Base-by-base conservation (phyloP, 2,113 vertebrate species). In the Spea multiplicata region DNA sequence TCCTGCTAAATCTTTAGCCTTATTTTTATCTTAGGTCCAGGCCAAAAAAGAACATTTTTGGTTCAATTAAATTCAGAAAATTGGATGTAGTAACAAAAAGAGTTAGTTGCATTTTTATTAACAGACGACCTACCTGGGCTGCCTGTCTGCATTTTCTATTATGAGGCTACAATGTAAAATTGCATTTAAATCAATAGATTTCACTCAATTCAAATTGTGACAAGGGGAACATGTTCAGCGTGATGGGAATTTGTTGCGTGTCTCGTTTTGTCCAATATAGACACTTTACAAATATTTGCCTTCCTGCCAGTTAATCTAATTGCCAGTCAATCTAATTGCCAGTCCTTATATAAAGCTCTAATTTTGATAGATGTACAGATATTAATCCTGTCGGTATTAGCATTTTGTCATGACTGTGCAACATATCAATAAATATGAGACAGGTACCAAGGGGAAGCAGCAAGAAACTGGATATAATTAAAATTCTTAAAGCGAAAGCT, bases 91-190 rank as follows among this genome's bases (percentile, higher is more conserved):
- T 47, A 44, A 46, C 30, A 10, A 55, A 59, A 14, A 55, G 16
- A 50, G 55, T 4, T 8, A 67, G 52, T 44, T 8, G 14, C 59
- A 72, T 66, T 78, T 78, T 65, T 49, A 78, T 78, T 72, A 71
- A 65, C 57, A 44, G 10, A 44, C 69, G 67, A 70, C 48, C 5
- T 53, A 47, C 44, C 45, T 53, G 30, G 17, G 48, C 64, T 66
- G 59, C 57, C 59, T 45, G 78, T 17, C 71, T 50, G 44, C n/a
- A 6, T 66, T 67, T 74, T 80, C 64, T 80, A 74, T 68, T 80
- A 59, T 65, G 61, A n/a, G 53, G n/a, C 49, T 30, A 7, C 53
- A 61, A 47, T 44, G 45, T 55, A 74, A 80, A 44, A 49, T 73
- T 73, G 59, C 45, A 73, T 73, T 46, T 30, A 5, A 59, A 68